phyloP scores from a whole-genome alignment of 2,797 vertebrate genomes.

The Delichon dasypus region DNA sequence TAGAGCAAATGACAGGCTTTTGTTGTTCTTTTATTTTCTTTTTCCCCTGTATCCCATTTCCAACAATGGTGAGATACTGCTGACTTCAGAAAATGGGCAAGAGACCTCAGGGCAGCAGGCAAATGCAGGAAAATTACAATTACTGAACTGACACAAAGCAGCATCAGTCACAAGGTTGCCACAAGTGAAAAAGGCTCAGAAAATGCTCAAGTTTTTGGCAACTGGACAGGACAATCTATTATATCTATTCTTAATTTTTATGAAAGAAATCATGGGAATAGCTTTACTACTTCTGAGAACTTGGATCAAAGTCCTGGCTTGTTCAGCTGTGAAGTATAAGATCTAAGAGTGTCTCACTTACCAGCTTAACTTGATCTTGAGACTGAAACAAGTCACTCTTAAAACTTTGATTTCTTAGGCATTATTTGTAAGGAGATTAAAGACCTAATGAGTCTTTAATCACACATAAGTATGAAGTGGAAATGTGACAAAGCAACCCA shows the following conservation, averaged over 20 bases:
- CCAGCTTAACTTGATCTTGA: not conserved
- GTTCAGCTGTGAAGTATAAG: not conserved
- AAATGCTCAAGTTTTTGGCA: not conserved
- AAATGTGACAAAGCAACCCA: not conserved
- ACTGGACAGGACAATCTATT: not conserved
- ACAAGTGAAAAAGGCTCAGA: not conserved
- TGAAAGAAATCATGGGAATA: not conserved
- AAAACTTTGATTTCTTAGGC: not conserved
- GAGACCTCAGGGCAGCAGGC: not conserved
- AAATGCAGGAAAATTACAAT: not conserved
- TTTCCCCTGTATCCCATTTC: not conserved
- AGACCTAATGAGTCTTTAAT: not conserved
- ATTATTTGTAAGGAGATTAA: conserved; percentile 7
- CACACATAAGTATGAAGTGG: not conserved
- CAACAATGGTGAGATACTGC: not conserved
- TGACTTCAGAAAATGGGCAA: not conserved
- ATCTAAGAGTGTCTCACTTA: not conserved
- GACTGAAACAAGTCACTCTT: not conserved
- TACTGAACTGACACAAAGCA: not conserved
- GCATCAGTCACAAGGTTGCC: not conserved
- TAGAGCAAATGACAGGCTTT: not conserved
- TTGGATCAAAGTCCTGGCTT: conserved; percentile 17
- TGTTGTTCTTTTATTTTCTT: no score
- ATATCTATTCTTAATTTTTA: not conserved
- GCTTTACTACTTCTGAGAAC: not conserved